These are phyloP conservation scores for Rhinichthys osculus DNA, from an alignment of 2,797 vertebrate species.

Conservation along the genomic window DNA sequence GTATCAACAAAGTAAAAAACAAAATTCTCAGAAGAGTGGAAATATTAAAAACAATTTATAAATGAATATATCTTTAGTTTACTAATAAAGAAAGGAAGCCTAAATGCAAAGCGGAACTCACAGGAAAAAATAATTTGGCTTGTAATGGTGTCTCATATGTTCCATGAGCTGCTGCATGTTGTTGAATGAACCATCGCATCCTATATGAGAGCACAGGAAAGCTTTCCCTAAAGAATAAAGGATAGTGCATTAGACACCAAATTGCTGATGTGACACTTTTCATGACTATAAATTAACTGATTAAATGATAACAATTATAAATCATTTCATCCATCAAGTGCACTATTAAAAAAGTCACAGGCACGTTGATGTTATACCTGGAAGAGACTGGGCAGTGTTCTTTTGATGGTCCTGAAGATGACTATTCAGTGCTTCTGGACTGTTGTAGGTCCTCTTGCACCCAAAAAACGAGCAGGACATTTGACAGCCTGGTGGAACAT, in stretches of 20 bases:
- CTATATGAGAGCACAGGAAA: conserved; percentile 82
- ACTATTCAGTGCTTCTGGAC: conserved; percentile 77
- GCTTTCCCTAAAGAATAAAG: conserved; percentile 81
- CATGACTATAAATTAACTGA: not conserved
- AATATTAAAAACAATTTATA: not conserved
- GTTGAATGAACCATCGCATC: conserved; percentile 85
- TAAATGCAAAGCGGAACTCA: conserved; percentile 71
- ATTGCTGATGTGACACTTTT: not conserved
- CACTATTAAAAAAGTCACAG: not conserved
- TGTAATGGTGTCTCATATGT: conserved; percentile 92
- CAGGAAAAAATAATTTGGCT: conserved; percentile 94
- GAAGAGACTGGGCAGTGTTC: conserved; percentile 85
- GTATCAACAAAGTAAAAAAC: not conserved
- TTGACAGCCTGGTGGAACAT: conserved; percentile 34
- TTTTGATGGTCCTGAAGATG: conserved; percentile 87
- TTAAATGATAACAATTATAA: not conserved
- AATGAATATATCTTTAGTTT: not conserved
- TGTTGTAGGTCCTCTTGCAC: conserved; percentile 86
- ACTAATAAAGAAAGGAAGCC: not conserved
- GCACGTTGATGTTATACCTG: conserved; percentile 76
- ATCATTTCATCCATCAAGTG: not conserved
- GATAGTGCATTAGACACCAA: not conserved
- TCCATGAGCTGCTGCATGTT: conserved; percentile 94
- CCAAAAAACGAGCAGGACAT: conserved; percentile 84
- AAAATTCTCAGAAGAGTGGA: not conserved